These are phyloP conservation scores for Aphrophora alni DNA, from an alignment of 2,888 invertebrate genomes.

Conservation along the genomic window DNA sequence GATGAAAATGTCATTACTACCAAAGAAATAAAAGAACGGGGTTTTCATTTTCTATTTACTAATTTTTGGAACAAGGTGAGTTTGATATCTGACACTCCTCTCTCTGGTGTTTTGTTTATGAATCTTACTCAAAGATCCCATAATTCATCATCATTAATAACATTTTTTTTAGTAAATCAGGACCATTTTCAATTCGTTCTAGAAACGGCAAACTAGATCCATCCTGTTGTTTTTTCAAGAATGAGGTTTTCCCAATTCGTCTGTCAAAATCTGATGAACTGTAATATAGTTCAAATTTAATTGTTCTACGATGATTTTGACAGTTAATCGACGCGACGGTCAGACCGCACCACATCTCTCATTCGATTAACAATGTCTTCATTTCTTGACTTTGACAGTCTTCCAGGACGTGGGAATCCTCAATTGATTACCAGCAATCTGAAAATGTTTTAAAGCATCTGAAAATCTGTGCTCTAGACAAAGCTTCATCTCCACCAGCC, in stretches of 20 bases:
- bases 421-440: background rate
- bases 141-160: background rate
- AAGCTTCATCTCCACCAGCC: background rate
- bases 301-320: background rate
- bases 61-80: constrained; percentile 16
- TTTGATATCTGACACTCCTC: constrained; percentile 16
- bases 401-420: background rate
- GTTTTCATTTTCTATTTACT: constrained; percentile 60
- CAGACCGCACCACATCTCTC: background rate
- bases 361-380: background rate
- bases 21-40: constrained; percentile 26
- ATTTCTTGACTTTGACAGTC: background rate
- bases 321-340: background rate
- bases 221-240: background rate
- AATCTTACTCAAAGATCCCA: background rate
- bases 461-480: background rate
- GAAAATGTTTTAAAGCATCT: background rate
- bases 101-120: background rate
- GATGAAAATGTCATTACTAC: constrained; percentile 26
- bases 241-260: background rate
- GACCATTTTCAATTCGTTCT: background rate
- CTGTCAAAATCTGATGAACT: background rate
- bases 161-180: background rate
- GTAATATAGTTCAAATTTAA: no score
- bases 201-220: background rate